A percentile compares a stretch with the other conserved stretches of the same genome.
Evolutionary conservation across 1,140 invertebrate species (phyloP).

Genomic region (Sinella curviseta): DNA sequence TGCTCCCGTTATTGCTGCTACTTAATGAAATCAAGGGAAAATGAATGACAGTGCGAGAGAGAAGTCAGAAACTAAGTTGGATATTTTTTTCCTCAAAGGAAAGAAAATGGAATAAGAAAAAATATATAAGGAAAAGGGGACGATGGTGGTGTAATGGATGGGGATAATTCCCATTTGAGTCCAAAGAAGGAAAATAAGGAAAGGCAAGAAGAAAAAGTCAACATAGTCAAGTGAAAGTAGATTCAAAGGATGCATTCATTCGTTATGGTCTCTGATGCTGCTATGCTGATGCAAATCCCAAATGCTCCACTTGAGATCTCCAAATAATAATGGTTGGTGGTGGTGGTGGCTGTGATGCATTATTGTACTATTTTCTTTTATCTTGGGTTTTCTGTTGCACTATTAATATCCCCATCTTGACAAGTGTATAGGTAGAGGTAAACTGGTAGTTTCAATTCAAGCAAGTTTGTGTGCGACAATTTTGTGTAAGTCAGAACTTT

Average conservation of each 20-base stretch:
- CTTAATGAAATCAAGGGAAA: conserved; percentile 16
- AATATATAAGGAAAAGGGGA: not conserved
- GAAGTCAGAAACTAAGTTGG: not conserved
- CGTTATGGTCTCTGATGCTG: not conserved
- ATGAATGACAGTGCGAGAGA: conserved; percentile 7
- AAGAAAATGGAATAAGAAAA: not conserved
- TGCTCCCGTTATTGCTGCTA: not conserved
- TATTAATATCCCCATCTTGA: no score
- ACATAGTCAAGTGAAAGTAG: not conserved
- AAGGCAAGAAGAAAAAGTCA: not conserved
- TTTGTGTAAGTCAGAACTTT: no score
- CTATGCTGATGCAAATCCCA: not conserved
- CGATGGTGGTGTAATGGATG: not conserved
- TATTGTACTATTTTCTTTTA: no score
- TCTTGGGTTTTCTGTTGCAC: no score
- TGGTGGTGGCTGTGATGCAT: no score
- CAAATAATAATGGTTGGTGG: not conserved
- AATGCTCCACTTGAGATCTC: conserved; percentile 1
- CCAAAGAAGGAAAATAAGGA: not conserved
- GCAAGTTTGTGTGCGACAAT: no score
- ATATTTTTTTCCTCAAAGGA: not conserved
- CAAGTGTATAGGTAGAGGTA: no score
- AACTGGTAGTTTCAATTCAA: no score
- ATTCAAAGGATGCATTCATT: not conserved
- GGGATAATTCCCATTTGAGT: not conserved